Evolutionary conservation across 2,888 invertebrate species (phyloP).

Genomic region (Tipula helvola): DNA sequence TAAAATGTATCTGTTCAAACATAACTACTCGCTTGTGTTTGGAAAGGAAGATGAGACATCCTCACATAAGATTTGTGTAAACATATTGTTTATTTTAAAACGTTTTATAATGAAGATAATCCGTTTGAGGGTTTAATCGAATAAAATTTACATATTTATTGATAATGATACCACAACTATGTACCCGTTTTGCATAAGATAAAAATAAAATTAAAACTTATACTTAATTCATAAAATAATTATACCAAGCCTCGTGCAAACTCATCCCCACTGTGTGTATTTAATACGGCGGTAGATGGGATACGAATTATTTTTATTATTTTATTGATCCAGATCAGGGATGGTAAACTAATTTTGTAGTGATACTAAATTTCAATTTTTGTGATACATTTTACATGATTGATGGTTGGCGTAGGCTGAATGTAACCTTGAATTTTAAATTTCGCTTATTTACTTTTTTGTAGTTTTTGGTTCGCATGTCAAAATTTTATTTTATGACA

Average conservation of each 20-base stretch:
- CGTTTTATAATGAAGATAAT: neutral
- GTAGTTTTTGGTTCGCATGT: neutral
- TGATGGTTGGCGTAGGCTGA: neutral
- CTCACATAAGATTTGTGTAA: neutral
- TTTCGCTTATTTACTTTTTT: neutral
- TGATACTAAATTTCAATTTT: neutral
- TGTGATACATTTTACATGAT: neutral
- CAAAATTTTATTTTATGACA: neutral
- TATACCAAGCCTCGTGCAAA: neutral
- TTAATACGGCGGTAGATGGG: neutral
- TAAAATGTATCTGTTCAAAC: neutral
- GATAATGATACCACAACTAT: neutral
- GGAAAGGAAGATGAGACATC: neutral
- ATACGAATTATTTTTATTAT: neutral
- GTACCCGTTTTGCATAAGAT: neutral
- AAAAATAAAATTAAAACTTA: neutral
- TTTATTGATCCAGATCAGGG: neutral
- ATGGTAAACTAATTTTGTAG: neutral
- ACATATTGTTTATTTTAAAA: neutral
- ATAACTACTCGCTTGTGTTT: neutral
- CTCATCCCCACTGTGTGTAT: too few species aligned
- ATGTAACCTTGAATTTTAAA: neutral
- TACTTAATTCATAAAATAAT: neutral
- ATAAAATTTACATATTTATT: neutral
- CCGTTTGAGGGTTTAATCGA: neutral